These are phyloP conservation scores for Hypotaenidia okinawae DNA, from an alignment of 2,797 vertebrate genomes.

Conservation along the genomic window DNA sequence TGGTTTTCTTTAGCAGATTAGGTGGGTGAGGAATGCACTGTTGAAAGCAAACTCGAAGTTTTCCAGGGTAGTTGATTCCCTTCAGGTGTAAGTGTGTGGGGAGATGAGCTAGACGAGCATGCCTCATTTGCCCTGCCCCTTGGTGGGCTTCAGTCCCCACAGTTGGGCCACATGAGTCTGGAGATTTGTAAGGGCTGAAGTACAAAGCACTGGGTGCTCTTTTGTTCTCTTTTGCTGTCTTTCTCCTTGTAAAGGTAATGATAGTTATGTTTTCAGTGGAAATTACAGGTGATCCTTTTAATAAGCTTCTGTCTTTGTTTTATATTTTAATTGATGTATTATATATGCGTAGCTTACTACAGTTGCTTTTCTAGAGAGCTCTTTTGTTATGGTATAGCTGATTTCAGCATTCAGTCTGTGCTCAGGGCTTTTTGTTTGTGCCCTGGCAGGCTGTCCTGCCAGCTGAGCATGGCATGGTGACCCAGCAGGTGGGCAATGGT, in stretches of 20 bases:
- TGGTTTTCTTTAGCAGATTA: not conserved
- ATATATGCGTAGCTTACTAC: rapidly evolving
- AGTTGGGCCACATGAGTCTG: not conserved
- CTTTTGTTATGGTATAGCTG: rapidly evolving
- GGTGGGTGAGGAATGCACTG: not conserved
- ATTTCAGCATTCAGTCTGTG: not conserved
- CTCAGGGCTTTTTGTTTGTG: rapidly evolving
- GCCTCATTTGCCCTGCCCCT: not conserved
- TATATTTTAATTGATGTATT: rapidly evolving
- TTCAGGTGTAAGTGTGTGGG: not conserved
- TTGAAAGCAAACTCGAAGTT: not conserved
- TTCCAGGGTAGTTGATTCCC: rapidly evolving
- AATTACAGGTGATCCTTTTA: rapidly evolving
- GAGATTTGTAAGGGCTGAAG: not conserved
- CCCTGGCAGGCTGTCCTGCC: not conserved
- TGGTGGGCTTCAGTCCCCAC: not conserved
- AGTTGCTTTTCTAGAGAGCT: not conserved
- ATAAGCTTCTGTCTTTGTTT: not conserved
- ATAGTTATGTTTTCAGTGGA: rapidly evolving
- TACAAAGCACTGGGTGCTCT: rapidly evolving
- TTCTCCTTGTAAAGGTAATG: rapidly evolving
- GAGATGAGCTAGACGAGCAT: not conserved
- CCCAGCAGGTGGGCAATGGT: not conserved
- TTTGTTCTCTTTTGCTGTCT: rapidly evolving
- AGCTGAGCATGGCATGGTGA: not conserved